Percentiles rank a stretch among this genome's conserved stretches.
phyloP scores from a whole-genome alignment of 2,113 vertebrate genomes.

The Bubo scandiacus region DNA sequence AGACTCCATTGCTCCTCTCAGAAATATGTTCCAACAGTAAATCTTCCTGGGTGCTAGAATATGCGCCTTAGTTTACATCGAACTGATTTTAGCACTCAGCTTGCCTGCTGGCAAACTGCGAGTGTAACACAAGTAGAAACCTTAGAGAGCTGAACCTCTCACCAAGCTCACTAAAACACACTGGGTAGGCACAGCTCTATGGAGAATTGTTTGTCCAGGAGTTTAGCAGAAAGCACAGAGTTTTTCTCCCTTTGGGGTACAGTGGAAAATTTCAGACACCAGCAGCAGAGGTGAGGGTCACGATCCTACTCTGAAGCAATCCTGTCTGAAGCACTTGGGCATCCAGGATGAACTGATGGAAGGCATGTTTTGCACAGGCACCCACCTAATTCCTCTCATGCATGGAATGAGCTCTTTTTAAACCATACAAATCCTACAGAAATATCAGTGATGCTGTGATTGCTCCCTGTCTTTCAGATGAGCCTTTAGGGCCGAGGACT shows the following conservation, averaged over 20 bases:
- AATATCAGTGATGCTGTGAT: background rate
- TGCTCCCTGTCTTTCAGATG: background rate
- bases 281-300: background rate
- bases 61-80: background rate
- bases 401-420: background rate
- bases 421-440: background rate
- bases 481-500: background rate
- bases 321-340: background rate
- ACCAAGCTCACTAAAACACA: background rate
- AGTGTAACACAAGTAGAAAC: background rate
- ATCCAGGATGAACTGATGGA: background rate
- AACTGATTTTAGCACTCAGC: background rate
- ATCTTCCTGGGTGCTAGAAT: background rate
- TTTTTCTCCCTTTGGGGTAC: background rate
- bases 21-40: background rate
- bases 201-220: background rate
- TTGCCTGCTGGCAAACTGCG: background rate
- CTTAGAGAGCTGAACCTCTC: background rate
- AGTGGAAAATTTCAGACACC: background rate
- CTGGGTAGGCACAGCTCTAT: background rate
- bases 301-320: background rate
- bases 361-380: background rate
- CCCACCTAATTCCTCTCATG: rapidly evolving
- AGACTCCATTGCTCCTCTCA: background rate
- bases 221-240: background rate